Evolutionary conservation across 35 echinoderm and acorn worm species (phyloP), one percentile per base, ranked within the genome.

Genomic region (Eucidaris tribuloides): DNA sequence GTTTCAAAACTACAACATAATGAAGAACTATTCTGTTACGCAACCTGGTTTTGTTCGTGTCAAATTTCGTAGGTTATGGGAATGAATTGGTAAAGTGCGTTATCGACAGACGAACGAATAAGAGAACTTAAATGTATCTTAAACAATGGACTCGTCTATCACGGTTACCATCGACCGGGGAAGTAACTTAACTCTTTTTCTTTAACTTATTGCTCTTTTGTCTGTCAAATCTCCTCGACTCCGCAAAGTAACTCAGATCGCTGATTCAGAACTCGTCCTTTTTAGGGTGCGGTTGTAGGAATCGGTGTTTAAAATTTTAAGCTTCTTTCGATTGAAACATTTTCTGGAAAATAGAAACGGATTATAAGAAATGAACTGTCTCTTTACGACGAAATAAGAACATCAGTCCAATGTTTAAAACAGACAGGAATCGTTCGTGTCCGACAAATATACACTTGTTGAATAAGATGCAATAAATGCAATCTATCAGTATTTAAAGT

Each of bases 81-180:
- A 33, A 64, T 64, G 61, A 32, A 64, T 64, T 32, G 61, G 61
- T 64, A 15, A 64, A 64, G 28, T 64, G 61, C 61, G 30, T 64
- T 64, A 64, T 64, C 61, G 61, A 64, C 61, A 64, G 61, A 64
- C 37, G 7, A 64, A 64, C 25, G 5, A 32, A 33, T 11, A 64
- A 32, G 30, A 14, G 61, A 64, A 17, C n/a, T 32, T 64, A 32
- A 64, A 34, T 64, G 61, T 14, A 7, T 64, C 37, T 34, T 6
- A 64, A 28, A 64, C 30, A 64, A 64, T 64, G 61, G 61, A 64
- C 37, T 33, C 37, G 17, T 64, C 27, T 31, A 27, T 32, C 6
- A 34, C 22, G 23, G 30, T 64, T 64, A 15, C 17, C 37, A 64
- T 64, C 37, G 61, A 64, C 19, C 24, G 61, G 19, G 11, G 37